Evolutionary conservation across 1,140 invertebrate species (phyloP), one percentile per base, ranked within the genome.

Genomic region (Riptortus pedestris): DNA sequence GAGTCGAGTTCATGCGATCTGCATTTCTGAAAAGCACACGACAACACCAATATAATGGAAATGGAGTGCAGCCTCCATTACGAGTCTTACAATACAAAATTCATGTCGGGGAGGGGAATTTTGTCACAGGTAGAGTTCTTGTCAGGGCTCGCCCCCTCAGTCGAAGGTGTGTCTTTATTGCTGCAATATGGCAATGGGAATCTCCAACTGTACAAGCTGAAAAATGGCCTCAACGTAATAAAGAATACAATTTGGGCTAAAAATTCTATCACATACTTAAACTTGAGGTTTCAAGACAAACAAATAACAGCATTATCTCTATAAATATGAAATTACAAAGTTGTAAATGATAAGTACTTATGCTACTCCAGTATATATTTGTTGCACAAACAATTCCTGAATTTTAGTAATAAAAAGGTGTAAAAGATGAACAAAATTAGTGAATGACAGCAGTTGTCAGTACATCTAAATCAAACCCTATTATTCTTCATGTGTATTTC

Each of bases 151-250:
- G 60, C 65, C 52, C 64, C 59, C 62, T 68, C 66, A 59, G 62
- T 66, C 31, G 65, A 64, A 29, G 67, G 58, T 22, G 66, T 45
- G 18, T 65, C 66, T 61, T 65, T 69, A 76, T 87, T 86, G 79
- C 84, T 85, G 84, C 87, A 90, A 89, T 90, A 89, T 82, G 87
- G 87, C 83, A 89, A 85, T 80, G 88, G 88, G 83, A 90, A 90
- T 80, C 87, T 86, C 88, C 88, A 90, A 86, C 87, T 86, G 81
- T 89, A 89, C 83, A 90, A 83, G 88, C 87, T 90, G 85, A 81
- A 82, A 82, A 77, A 77, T 65, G 51, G 63, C 68, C 72, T 33
- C 63, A 71, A 72, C 70, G 64, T 70, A 70, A 74, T 68, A 73
- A 70, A 48, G n/a, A n/a, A 2, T 61, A 45, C 18, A 48, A 22